A percentile compares a stretch with the other conserved stretches of the same genome.
Conservation (phyloP, 2,113 vertebrate genomes). For the Cololabis saira region DNA sequence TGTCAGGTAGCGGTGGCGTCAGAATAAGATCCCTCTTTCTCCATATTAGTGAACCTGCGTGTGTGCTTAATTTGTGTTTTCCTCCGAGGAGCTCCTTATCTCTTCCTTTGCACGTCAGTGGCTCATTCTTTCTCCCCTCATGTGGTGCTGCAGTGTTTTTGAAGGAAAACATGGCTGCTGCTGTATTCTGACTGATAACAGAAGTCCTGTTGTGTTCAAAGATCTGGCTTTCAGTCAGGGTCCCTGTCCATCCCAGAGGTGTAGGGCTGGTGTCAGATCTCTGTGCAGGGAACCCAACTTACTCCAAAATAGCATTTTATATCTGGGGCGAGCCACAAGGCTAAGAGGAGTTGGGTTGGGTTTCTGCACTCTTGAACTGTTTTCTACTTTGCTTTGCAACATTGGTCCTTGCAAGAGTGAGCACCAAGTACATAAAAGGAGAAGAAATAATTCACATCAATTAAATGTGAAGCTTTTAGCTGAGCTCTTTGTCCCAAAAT, state of each 20-base stretch:
- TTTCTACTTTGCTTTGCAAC: too few species aligned
- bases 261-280: background rate
- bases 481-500: too few species aligned
- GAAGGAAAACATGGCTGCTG: background rate
- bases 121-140: conserved; percentile 15
- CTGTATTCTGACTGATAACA: background rate
- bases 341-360: too few species aligned
- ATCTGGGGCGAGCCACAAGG: background rate
- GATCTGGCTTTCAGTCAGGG: background rate
- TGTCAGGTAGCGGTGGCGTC: conserved; percentile 17
- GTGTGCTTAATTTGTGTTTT: conserved; percentile 47
- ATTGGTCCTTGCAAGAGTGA: too few species aligned
- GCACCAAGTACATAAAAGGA: too few species aligned
- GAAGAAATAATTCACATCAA: too few species aligned
- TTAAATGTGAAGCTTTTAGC: too few species aligned
- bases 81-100: conserved; percentile 37
- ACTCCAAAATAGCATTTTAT: background rate
- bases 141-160: background rate
- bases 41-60: conserved; percentile 51
- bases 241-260: background rate
- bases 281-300: background rate
- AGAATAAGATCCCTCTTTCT: conserved; percentile 15
- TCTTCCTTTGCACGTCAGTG: conserved; percentile 17
- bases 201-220: background rate
- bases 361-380: too few species aligned